phyloP scores from a whole-genome alignment of 2,888 invertebrate genomes.

The Drosophila dives region DNA sequence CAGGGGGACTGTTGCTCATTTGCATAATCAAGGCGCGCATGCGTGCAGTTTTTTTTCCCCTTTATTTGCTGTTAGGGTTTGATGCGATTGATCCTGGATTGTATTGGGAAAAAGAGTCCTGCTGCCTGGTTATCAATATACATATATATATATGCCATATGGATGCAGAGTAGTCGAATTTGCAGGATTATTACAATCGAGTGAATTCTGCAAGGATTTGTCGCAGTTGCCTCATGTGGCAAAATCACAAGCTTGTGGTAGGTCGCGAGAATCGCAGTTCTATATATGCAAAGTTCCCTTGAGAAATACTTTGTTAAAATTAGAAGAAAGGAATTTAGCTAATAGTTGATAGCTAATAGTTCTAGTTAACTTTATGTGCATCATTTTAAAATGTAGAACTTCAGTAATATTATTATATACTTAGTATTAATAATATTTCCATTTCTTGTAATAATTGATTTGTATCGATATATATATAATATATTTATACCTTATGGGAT shows the following conservation, averaged over 20 bases:
- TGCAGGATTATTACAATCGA: slow-evolving; percentile 40
- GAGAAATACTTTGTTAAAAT: neutral
- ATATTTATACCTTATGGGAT: too few species aligned
- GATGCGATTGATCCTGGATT: slow-evolving; percentile 38
- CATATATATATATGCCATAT: slow-evolving; percentile 12
- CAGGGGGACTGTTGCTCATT: slow-evolving; percentile 37
- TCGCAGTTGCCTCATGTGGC: slow-evolving; percentile 34
- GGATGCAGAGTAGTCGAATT: slow-evolving; percentile 36
- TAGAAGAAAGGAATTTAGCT: neutral
- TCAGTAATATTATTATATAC: too few species aligned
- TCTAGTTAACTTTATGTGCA: neutral
- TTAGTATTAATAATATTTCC: neutral
- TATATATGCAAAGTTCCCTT: neutral
- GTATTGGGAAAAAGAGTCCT: slow-evolving; percentile 6
- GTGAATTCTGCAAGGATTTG: slow-evolving; percentile 25
- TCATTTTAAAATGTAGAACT: neutral
- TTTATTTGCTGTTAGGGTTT: slow-evolving; percentile 19
- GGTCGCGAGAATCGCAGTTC: slow-evolving; percentile 1
- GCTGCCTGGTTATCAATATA: slow-evolving; percentile 21
- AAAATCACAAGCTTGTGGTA: slow-evolving; percentile 18
- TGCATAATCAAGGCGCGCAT: slow-evolving; percentile 74
- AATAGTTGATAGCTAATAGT: neutral
- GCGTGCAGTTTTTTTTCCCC: slow-evolving; percentile 58
- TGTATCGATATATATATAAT: neutral
- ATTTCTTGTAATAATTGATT: neutral